Evolutionary conservation across 2,113 vertebrate species (phyloP).

Genomic region (Lampris megalopsis): DNA sequence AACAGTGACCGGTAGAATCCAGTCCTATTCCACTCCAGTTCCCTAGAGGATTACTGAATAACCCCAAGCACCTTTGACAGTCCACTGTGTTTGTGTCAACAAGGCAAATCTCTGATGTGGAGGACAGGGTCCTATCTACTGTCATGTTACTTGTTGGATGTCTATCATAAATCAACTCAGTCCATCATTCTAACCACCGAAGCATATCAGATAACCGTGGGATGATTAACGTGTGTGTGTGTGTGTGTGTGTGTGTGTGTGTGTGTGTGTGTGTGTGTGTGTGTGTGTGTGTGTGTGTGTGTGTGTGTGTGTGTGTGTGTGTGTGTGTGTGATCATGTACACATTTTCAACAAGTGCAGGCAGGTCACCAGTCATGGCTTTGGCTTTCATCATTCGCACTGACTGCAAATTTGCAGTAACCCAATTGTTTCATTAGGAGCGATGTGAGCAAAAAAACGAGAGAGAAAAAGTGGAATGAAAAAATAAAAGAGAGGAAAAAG

Average conservation of each 20-base stretch:
- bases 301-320: slow-evolving; percentile 5
- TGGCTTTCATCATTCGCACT: too few relatives aligned
- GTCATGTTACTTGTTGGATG: slow-evolving; percentile 61
- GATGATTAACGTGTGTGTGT: neutral
- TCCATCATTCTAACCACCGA: neutral
- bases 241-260: neutral
- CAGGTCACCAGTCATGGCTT: neutral
- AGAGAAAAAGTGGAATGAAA: neutral
- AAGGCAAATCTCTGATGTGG: slow-evolving; percentile 55
- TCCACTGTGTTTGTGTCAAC: slow-evolving; percentile 63
- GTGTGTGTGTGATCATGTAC: neutral
- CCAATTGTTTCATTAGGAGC: neutral
- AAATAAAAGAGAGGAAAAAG: neutral
- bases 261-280: neutral
- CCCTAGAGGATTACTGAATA: slow-evolving; percentile 21
- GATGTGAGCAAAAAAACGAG: neutral
- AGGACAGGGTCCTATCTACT: slow-evolving; percentile 78
- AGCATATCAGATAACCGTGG: neutral
- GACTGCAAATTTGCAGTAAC: too few relatives aligned
- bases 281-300: slow-evolving; percentile 7
- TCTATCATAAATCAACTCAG: neutral
- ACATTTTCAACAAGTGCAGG: too few relatives aligned
- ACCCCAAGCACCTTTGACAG: slow-evolving; percentile 30
- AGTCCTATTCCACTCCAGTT: slow-evolving; percentile 10
- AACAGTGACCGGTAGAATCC: slow-evolving; percentile 8